phyloP scores from a whole-genome alignment of 2,888 invertebrate genomes.

The Amiota minor region DNA sequence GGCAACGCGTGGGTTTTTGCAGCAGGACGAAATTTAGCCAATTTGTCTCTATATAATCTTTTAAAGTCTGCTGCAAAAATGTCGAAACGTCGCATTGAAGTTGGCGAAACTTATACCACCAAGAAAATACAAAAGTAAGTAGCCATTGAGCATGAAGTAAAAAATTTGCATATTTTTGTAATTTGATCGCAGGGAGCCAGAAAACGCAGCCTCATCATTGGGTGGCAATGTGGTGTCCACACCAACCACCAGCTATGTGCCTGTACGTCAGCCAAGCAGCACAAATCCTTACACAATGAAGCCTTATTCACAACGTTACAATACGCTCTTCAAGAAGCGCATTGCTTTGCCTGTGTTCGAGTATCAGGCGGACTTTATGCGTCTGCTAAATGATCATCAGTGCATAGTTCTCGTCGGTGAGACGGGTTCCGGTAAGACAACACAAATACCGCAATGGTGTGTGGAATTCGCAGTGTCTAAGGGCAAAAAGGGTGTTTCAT shows the following conservation, averaged over 20 bases:
- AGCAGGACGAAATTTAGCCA: no score
- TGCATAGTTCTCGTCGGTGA: conserved; percentile 98
- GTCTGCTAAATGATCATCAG: conserved; percentile 92
- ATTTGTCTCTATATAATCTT: conserved; percentile 13
- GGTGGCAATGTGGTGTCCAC: conserved; percentile 43
- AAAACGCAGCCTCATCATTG: conserved; percentile 46
- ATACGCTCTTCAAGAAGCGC: conserved; percentile 90
- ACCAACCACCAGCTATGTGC: conserved; percentile 63
- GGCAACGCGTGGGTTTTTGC: background rate
- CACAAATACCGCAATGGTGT: conserved; percentile 98
- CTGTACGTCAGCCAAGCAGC: conserved; percentile 72
- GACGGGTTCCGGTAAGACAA: conserved; percentile 99
- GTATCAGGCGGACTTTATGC: conserved; percentile 96
- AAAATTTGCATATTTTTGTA: background rate
- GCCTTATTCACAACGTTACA: conserved; percentile 91
- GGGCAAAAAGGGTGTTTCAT: conserved; percentile 88
- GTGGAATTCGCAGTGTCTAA: conserved; percentile 81
- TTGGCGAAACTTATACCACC: conserved; percentile 83
- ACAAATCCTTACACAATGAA: conserved; percentile 87
- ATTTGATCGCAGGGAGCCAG: conserved; percentile 43
- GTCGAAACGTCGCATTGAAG: conserved; percentile 91
- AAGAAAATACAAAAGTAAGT: conserved; percentile 83
- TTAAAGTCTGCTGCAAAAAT: conserved; percentile 65
- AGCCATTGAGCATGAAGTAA: background rate
- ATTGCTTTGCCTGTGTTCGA: conserved; percentile 97